Percentiles rank a stretch among this genome's conserved stretches.
phyloP scores from a whole-genome alignment of 64 coral and sea anemone genomes.

The Anthopleura sola region DNA sequence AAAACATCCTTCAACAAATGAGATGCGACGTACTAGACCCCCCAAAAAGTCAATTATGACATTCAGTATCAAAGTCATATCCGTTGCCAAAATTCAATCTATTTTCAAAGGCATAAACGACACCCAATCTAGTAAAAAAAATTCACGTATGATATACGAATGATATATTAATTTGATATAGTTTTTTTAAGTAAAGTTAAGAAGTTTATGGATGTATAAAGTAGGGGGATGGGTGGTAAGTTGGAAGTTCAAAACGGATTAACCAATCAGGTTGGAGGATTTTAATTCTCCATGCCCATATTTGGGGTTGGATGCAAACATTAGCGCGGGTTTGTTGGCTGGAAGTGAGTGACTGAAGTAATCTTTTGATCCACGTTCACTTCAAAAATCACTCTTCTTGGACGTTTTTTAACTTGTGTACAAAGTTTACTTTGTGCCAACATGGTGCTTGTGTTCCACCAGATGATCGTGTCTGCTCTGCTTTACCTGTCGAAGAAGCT shows the following conservation, averaged over 20 bases:
- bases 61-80: no score
- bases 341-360: not conserved
- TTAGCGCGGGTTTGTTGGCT: conserved; percentile 6
- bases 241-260: not conserved
- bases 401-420: not conserved
- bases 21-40: no score
- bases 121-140: not conserved
- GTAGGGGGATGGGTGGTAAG: not conserved
- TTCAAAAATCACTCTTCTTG: conserved; percentile 18
- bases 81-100: no score
- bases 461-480: conserved; percentile 33
- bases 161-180: not conserved
- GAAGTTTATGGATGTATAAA: not conserved
- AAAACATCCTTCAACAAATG: no score
- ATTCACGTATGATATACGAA: not conserved
- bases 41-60: no score
- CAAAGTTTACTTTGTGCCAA: conserved; percentile 23
- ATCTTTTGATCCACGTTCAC: conserved; percentile 20
- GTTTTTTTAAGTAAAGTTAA: not conserved
- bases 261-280: conserved; percentile 8
- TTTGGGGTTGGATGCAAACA: conserved; percentile 2
- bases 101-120: not conserved
- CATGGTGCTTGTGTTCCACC: conserved; percentile 23
- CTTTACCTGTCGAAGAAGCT: conserved; percentile 25
- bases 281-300: not conserved